These are phyloP conservation scores for Furcula furcula DNA, from an alignment of 2,888 invertebrate species.

Conservation along the genomic window DNA sequence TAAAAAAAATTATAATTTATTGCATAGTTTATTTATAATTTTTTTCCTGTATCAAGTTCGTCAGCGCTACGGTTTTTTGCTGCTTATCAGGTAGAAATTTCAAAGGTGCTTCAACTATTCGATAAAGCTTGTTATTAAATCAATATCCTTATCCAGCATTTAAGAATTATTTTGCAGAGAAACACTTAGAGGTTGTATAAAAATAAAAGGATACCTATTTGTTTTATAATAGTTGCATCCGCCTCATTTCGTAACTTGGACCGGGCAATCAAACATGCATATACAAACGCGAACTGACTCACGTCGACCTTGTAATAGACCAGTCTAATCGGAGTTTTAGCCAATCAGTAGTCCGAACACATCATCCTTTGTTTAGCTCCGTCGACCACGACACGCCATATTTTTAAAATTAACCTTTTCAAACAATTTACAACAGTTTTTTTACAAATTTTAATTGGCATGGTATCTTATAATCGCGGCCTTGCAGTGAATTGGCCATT, in stretches of 20 bases:
- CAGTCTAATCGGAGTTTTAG: constrained; percentile 73
- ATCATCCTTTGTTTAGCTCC: constrained; percentile 64
- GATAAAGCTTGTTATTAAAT: too few species aligned
- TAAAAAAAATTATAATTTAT: not conserved
- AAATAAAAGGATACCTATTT: too few species aligned
- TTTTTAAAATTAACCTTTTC: constrained; percentile 50
- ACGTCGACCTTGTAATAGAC: constrained; percentile 70
- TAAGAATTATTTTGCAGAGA: too few species aligned
- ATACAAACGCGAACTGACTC: constrained; percentile 66
- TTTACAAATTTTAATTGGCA: constrained; percentile 15
- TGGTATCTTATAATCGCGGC: constrained; percentile 1
- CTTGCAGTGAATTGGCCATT: constrained; percentile 16
- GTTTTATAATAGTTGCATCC: constrained; percentile 10
- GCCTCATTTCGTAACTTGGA: constrained; percentile 30
- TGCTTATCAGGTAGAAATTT: too few species aligned
- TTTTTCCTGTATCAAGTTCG: too few species aligned
- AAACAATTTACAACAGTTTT: constrained; percentile 19
- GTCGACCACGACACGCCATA: constrained; percentile 50
- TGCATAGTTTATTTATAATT: too few species aligned
- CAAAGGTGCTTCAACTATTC: too few species aligned
- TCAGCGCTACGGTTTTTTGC: too few species aligned
- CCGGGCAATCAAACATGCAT: constrained; percentile 44
- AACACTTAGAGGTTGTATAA: too few species aligned
- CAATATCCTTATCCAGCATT: too few species aligned
- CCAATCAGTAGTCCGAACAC: constrained; percentile 70